Percentiles rank a stretch among this genome's conserved stretches.
These are phyloP conservation scores for Hirudo medicinalis DNA, from an alignment of 1,140 invertebrate species.

Conservation along the genomic window DNA sequence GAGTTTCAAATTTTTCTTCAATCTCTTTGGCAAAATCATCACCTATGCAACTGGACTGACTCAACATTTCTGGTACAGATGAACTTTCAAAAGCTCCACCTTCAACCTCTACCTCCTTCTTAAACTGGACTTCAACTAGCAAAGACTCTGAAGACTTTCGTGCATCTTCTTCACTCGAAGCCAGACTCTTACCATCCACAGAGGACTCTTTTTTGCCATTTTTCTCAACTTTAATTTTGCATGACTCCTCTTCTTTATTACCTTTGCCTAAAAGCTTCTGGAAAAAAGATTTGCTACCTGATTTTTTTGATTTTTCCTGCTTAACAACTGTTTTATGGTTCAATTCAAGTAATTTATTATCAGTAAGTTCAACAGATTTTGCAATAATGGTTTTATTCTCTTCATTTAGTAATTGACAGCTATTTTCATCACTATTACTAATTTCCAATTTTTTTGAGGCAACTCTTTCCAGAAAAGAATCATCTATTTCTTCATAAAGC, in stretches of 20 bases:
- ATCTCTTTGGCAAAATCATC: constrained; percentile 8
- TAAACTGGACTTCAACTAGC: too few relatives aligned
- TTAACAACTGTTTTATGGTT: not conserved
- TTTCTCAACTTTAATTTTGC: constrained; percentile 8
- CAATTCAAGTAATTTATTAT: not conserved
- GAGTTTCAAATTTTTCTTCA: constrained; percentile 11
- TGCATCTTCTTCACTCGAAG: not conserved
- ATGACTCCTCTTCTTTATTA: not conserved
- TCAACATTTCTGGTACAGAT: not conserved
- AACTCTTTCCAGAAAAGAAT: constrained; percentile 2
- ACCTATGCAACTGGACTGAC: not conserved
- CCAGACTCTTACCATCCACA: not conserved
- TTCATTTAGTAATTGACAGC: not conserved
- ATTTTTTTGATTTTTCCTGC: constrained; percentile 2
- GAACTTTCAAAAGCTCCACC: not conserved
- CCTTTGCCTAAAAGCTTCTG: constrained; percentile 5
- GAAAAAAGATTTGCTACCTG: not conserved
- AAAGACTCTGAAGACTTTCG: not conserved
- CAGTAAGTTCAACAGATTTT: not conserved
- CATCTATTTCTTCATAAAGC: constrained; percentile 11
- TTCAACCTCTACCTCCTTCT: too few relatives aligned
- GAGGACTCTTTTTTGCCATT: not conserved
- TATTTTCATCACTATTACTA: not conserved
- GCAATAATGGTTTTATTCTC: not conserved
- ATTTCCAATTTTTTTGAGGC: not conserved